These are phyloP conservation scores for Desoria tigrina DNA, from an alignment of 2,888 invertebrate genomes.

Conservation along the genomic window DNA sequence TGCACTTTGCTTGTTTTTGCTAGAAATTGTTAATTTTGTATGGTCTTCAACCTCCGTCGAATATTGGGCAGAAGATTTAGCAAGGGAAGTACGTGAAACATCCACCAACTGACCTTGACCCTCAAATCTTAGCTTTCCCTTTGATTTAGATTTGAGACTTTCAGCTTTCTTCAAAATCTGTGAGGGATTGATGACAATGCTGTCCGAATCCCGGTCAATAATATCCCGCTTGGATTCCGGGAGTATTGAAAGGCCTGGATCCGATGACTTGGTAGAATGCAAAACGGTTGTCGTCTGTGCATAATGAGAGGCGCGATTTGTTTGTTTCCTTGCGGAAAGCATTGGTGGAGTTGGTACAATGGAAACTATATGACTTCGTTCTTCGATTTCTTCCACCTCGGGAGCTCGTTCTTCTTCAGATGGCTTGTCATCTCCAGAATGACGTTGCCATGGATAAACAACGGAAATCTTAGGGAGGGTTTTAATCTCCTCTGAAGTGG, in stretches of 20 bases:
- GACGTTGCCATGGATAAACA: conserved; percentile 51
- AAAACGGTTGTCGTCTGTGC: background rate
- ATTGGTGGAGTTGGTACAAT: conserved; percentile 25
- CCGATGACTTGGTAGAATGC: background rate
- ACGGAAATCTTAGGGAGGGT: conserved; percentile 46
- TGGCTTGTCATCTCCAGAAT: background rate
- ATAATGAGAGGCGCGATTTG: background rate
- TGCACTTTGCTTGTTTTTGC: background rate
- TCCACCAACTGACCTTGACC: background rate
- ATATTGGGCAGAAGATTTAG: background rate
- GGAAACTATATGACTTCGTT: conserved; percentile 37
- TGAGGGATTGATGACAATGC: conserved; percentile 15
- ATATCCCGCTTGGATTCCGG: conserved; percentile 3
- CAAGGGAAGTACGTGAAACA: background rate
- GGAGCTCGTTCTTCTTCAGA: conserved; percentile 21
- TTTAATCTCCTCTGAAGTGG: conserved; percentile 35
- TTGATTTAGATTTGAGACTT: background rate
- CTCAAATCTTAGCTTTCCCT: background rate
- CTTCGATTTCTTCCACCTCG: background rate
- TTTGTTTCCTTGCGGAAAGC: background rate
- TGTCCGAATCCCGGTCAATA: conserved; percentile 1
- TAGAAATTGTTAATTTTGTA: background rate
- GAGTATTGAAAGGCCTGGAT: background rate
- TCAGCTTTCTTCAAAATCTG: background rate
- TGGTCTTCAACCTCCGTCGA: background rate